Base-by-base conservation (phyloP, 2,113 vertebrate genomes). In the Cebidichthys violaceus region DNA sequence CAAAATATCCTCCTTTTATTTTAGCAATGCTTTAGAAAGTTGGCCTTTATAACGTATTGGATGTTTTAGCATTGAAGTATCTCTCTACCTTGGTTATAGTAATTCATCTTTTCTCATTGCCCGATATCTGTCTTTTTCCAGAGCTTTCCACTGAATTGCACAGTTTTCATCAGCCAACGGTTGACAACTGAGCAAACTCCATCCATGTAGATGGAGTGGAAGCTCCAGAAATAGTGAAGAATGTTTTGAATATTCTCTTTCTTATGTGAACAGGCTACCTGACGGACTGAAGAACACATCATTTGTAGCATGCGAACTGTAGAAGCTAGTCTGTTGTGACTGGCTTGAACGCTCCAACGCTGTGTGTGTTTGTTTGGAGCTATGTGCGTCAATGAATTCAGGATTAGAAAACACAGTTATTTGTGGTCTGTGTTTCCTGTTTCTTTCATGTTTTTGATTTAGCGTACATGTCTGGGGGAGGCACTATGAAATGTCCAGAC, bases 391-490 rank as follows among this genome's bases (percentile, higher is more conserved):
- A 13, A 18, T 50, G 13, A 43, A 33, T 20, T 22, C 5, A 27
- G 18, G 29, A 24, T 70, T 71, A n/a, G 24, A 72, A 18, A 76
- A 4, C 9, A 37, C 55, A 41, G 6, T 45, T 69, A 22, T 82
- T 76, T 15, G n/a, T 60, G 15, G 27, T 20, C 62, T 35, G n/a
- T 60, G 24, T 45, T 85, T 78, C 18, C 54, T 1, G 18, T 86
- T 61, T 15, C 15, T 66, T 43, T 59, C 2, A 11, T 74, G 52
- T 71, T 50, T 76, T 67, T 35, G 4, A 35, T 24, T 74, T 9
- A 29, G 6, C 9, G 27, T 67, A 27, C 29, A 39, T 39, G 20
- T 2, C 31, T 59, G 22, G 6, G 37, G 24, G 27, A 22, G 45
- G 33, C 22, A 9, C 20, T 35, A 33, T 69, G 9, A 68, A 72